Evolutionary conservation across 2,113 vertebrate species (phyloP).

Genomic region (Tupaia tana): DNA sequence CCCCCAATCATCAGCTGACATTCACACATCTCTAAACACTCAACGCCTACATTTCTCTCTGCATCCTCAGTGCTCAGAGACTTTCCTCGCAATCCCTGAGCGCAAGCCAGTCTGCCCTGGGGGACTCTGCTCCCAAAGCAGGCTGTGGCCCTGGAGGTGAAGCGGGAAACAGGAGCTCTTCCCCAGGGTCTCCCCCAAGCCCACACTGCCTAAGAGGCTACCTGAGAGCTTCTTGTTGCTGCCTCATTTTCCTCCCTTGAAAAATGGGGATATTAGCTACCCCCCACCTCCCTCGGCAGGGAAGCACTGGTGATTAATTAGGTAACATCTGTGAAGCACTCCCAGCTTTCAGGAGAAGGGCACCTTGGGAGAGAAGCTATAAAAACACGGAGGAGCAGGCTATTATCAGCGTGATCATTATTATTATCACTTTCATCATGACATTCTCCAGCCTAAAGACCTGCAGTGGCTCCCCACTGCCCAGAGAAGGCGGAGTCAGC

Average conservation of each 20-base stretch:
- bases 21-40: neutral
- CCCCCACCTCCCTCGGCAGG: neutral
- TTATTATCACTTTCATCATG: neutral
- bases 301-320: constrained; percentile 48
- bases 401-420: neutral
- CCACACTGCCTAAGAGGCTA: rapidly evolving
- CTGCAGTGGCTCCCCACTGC: neutral
- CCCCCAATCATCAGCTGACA: rapidly evolving
- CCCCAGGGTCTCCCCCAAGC: neutral
- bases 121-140: neutral
- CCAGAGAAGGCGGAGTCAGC: neutral
- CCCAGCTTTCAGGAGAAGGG: constrained; percentile 54
- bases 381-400: neutral
- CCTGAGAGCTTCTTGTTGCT: neutral
- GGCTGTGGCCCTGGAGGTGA: neutral
- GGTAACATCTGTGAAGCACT: constrained; percentile 53
- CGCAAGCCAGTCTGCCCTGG: neutral
- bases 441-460: neutral
- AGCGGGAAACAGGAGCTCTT: neutral
- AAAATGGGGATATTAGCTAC: constrained; percentile 60
- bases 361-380: constrained; percentile 68
- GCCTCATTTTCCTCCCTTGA: constrained; percentile 41
- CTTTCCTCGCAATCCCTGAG: neutral
- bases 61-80: neutral
- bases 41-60: neutral